Evolutionary conservation across 2,797 vertebrate species (phyloP).

Genomic region (Odontamblyopus lacepedii): DNA sequence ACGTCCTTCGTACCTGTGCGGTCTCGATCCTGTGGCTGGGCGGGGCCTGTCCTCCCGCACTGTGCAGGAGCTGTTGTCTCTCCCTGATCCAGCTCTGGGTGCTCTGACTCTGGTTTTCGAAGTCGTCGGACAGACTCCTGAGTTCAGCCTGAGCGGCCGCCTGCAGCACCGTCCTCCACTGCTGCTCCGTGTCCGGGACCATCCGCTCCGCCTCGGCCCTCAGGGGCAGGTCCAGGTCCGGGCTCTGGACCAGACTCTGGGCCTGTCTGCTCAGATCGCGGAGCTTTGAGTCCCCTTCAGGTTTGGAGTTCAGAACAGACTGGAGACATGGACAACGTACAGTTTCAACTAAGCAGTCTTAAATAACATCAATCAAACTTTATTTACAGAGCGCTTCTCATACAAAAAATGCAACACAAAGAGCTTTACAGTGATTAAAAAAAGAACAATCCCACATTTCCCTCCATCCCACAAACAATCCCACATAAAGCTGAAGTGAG

Average conservation of each 20-base stretch:
- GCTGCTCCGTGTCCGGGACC: constrained; percentile 44
- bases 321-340: constrained; percentile 42
- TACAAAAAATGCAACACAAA: too few species aligned
- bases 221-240: constrained; percentile 48
- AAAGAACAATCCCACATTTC: too few species aligned
- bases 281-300: constrained; percentile 77
- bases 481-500: too few species aligned
- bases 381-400: too few species aligned
- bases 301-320: constrained; percentile 68
- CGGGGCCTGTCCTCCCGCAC: constrained; percentile 57
- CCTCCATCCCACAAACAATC: too few species aligned
- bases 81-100: constrained; percentile 79
- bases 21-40: constrained; percentile 64
- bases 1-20: constrained; percentile 76
- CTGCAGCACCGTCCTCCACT: constrained; percentile 60
- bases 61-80: constrained; percentile 71
- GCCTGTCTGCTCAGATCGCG: constrained; percentile 51
- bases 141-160: constrained; percentile 50
- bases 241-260: constrained; percentile 32
- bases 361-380: too few species aligned
- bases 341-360: too few species aligned
- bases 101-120: constrained; percentile 67
- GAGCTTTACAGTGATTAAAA: too few species aligned
- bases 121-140: constrained; percentile 53
- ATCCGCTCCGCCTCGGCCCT: constrained; percentile 43